Percentiles rank a stretch among this genome's conserved stretches.
Evolutionary conservation across 2,888 invertebrate genomes (phyloP).

Genomic region (Panzeria rudis): DNA sequence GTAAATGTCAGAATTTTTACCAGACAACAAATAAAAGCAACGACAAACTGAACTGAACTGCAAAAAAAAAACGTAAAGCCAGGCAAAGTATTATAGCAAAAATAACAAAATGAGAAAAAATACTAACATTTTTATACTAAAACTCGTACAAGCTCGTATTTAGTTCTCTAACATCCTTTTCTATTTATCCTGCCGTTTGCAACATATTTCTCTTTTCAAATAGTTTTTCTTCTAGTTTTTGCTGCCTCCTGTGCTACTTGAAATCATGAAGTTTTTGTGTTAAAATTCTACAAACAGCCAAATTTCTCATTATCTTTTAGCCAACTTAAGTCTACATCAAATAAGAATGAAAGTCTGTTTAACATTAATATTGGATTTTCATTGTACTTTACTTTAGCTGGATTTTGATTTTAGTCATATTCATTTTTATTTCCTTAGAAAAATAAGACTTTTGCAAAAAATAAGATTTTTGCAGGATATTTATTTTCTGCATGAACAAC

Average conservation of each 20-base stretch:
- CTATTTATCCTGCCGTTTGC: conserved; percentile 11
- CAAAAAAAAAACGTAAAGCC: background rate
- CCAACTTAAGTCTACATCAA: conserved; percentile 53
- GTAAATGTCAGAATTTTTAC: conserved; percentile 73
- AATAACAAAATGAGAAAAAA: conserved; percentile 1
- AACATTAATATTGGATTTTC: conserved; percentile 19
- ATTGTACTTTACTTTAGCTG: background rate
- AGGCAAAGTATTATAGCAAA: conserved; percentile 17
- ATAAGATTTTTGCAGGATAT: background rate
- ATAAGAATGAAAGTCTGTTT: conserved; percentile 20
- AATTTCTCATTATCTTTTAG: conserved; percentile 62
- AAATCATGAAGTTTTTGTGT: conserved; percentile 37
- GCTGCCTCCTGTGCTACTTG: background rate
- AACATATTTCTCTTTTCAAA: background rate
- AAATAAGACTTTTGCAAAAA: too few species aligned
- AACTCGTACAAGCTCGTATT: conserved; percentile 1
- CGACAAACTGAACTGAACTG: conserved; percentile 46
- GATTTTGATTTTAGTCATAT: conserved; percentile 22
- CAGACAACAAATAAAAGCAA: conserved; percentile 65
- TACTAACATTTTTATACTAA: conserved; percentile 11
- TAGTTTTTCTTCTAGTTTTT: background rate
- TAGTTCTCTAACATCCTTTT: conserved; percentile 22
- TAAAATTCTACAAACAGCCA: background rate
- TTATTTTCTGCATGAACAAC: background rate
- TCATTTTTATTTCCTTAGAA: conserved; percentile 36